Conservation (phyloP, 2,888 invertebrate species). For the Tipula vernalis region DNA sequence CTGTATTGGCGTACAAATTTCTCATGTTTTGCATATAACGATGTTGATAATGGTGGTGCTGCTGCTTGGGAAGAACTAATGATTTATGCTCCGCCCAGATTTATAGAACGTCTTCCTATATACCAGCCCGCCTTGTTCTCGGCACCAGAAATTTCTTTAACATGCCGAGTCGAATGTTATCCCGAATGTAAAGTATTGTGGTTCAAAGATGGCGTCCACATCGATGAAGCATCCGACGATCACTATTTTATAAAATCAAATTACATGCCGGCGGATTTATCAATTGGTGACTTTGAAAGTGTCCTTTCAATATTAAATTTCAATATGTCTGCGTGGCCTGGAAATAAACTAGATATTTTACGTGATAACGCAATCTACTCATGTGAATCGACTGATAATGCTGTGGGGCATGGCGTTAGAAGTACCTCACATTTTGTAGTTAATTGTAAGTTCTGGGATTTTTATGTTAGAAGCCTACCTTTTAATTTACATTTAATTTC, state of each 20-base stretch:
- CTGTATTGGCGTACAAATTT: no score
- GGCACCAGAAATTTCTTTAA: conserved; percentile 60
- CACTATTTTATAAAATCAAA: conserved; percentile 54
- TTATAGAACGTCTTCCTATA: no score
- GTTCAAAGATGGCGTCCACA: conserved; percentile 33
- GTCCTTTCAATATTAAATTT: conserved; percentile 70
- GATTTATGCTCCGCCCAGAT: no score
- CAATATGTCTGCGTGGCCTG: conserved; percentile 78
- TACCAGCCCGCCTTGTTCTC: conserved; percentile 42
- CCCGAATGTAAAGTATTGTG: conserved; percentile 76
- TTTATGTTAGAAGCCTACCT: no score
- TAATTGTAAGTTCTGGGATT: no score
- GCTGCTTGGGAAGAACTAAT: no score
- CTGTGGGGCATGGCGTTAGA: no score
- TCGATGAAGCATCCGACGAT: conserved; percentile 29
- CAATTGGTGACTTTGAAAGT: conserved; percentile 79
- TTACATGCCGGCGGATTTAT: conserved; percentile 56
- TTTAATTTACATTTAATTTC: no score
- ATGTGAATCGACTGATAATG: conserved; percentile 46
- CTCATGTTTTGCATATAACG: no score
- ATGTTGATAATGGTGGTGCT: no score
- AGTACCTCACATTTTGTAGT: no score
- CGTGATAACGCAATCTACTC: conserved; percentile 73
- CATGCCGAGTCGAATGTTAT: conserved; percentile 81
- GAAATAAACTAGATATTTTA: conserved; percentile 58